These are phyloP conservation scores for Sesia bembeciformis DNA, from an alignment of 2,888 invertebrate species.

Conservation along the genomic window DNA sequence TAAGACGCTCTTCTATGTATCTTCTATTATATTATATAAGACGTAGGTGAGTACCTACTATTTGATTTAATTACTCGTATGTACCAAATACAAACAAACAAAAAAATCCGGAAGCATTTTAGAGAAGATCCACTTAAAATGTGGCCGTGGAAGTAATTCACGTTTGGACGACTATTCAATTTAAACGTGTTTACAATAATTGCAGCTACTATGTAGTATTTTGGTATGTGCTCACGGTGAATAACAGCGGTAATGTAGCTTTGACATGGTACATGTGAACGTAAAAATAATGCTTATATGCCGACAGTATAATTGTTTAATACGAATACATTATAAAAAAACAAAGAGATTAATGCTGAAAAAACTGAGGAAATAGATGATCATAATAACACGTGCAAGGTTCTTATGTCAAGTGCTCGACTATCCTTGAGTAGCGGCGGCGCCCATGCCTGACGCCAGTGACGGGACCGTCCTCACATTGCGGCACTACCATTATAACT, in stretches of 20 bases:
- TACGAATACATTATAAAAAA: too few species aligned
- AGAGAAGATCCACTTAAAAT: slow-evolving; percentile 38
- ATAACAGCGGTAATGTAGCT: too few species aligned
- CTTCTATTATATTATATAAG: too few species aligned
- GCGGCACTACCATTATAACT: slow-evolving; percentile 29
- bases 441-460: slow-evolving; percentile 25
- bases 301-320: too few species aligned
- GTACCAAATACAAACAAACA: background rate
- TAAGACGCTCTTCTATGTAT: too few species aligned
- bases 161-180: slow-evolving; percentile 23
- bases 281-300: too few species aligned
- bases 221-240: background rate
- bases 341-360: background rate
- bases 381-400: slow-evolving; percentile 32
- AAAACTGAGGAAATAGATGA: slow-evolving; percentile 26
- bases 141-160: slow-evolving; percentile 38
- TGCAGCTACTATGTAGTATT: background rate
- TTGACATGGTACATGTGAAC: too few species aligned
- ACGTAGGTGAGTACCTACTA: background rate
- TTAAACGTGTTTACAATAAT: slow-evolving; percentile 16
- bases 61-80: too few species aligned
- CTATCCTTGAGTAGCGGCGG: slow-evolving; percentile 19
- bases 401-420: slow-evolving; percentile 16
- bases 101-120: slow-evolving; percentile 25
- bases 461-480: too few species aligned